Conservation (phyloP, 1,140 invertebrate species). For the Hyposmocoma kahamanoa region DNA sequence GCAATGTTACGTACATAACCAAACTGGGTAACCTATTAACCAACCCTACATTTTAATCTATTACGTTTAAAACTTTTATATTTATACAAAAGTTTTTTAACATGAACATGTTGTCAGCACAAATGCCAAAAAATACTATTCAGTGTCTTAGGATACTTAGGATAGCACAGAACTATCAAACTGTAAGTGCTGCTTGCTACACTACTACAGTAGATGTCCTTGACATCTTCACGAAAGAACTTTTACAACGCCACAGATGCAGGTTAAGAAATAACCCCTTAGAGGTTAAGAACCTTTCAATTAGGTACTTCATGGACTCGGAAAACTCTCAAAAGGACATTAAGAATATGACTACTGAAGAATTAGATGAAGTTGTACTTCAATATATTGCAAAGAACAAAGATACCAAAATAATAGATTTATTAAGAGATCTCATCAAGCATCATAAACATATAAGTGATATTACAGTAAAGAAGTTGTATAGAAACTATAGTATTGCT, state of each 20-base stretch:
- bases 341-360: slow-evolving; percentile 25
- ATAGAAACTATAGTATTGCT: slow-evolving; percentile 36
- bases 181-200: neutral
- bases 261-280: slow-evolving; percentile 21
- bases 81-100: neutral
- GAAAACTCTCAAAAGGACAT: slow-evolving; percentile 23
- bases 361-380: slow-evolving; percentile 30
- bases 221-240: slow-evolving; percentile 26
- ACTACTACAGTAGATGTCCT: slow-evolving; percentile 26
- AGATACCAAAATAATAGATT: slow-evolving; percentile 30
- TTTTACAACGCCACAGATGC: slow-evolving; percentile 22
- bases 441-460: slow-evolving; percentile 30
- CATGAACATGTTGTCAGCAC: neutral
- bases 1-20: too few species aligned
- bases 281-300: slow-evolving; percentile 19
- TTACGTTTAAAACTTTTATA: neutral
- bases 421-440: slow-evolving; percentile 35
- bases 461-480: slow-evolving; percentile 40
- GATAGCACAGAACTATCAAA: too few species aligned
- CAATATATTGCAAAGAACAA: slow-evolving; percentile 37
- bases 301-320: slow-evolving; percentile 28
- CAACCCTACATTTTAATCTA: too few species aligned
- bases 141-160: too few species aligned
- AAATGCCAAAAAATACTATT: neutral
- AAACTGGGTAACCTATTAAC: too few species aligned